These are phyloP conservation scores for Cynopterus sphinx DNA, from an alignment of 2,797 vertebrate genomes.

Conservation along the genomic window DNA sequence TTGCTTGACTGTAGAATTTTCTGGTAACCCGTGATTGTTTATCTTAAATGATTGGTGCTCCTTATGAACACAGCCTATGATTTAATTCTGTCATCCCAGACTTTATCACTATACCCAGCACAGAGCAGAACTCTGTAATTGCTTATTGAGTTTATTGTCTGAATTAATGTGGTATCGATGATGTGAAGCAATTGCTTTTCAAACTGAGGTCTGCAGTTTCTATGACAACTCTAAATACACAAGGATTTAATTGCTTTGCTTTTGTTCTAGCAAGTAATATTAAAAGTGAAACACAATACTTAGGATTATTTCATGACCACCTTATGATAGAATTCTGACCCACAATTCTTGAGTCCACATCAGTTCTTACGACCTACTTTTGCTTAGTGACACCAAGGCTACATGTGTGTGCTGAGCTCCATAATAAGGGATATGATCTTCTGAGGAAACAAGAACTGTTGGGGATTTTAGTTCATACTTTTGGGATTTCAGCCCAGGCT, in stretches of 20 bases:
- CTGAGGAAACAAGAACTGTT: not conserved
- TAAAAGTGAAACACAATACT: not conserved
- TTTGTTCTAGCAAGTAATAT: not conserved
- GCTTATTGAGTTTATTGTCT: not conserved
- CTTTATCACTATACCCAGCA: not conserved
- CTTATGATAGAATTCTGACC: not conserved
- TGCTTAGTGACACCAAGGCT: not conserved
- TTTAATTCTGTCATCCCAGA: not conserved
- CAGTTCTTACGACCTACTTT: not conserved
- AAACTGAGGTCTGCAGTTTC: not conserved
- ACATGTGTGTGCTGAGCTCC: not conserved
- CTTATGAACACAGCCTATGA: not conserved
- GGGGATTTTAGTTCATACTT: not conserved
- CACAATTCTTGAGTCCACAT: not conserved
- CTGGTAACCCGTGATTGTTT: not conserved
- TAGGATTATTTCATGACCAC: not conserved
- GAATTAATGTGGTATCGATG: not conserved
- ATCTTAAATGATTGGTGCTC: not conserved
- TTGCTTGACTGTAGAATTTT: not conserved
- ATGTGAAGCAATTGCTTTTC: not conserved
- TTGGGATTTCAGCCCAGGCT: not conserved
- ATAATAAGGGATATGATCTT: not conserved
- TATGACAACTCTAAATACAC: not conserved
- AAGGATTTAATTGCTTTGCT: not conserved
- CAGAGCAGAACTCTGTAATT: not conserved